phyloP scores from a whole-genome alignment of 2,797 vertebrate genomes.

The Acrocephalus scirpaceus region DNA sequence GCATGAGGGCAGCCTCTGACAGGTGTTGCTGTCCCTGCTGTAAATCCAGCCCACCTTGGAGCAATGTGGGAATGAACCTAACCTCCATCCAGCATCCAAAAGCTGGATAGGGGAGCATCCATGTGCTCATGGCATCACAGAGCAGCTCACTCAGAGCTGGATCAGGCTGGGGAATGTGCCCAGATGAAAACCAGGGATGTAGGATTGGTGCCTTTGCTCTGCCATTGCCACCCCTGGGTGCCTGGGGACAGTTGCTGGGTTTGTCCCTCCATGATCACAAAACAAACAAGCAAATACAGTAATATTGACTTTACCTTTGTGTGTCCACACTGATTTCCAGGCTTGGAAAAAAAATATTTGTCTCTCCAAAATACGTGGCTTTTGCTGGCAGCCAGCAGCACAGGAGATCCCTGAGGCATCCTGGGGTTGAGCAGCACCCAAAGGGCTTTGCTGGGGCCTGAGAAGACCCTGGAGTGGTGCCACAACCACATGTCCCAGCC shows the following conservation, averaged over 20 bases:
- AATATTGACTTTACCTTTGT: constrained; percentile 2
- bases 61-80: background rate
- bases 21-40: background rate
- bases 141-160: background rate
- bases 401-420: background rate
- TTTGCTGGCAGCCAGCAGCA: background rate
- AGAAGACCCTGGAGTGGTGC: background rate
- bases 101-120: rapidly evolving
- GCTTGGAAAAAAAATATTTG: background rate
- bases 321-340: background rate
- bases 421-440: background rate
- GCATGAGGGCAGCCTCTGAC: background rate
- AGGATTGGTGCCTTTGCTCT: background rate
- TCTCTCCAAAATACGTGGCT: background rate
- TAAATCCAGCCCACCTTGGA: background rate
- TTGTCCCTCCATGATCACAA: background rate
- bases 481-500: background rate
- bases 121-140: background rate
- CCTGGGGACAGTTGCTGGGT: background rate
- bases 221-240: background rate
- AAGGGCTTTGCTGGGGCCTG: background rate
- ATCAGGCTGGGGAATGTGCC: background rate
- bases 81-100: background rate
- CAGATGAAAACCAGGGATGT: background rate
- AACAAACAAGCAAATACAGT: background rate